phyloP scores from a whole-genome alignment of 2,888 invertebrate species.

The Gastrophysa polygoni region DNA sequence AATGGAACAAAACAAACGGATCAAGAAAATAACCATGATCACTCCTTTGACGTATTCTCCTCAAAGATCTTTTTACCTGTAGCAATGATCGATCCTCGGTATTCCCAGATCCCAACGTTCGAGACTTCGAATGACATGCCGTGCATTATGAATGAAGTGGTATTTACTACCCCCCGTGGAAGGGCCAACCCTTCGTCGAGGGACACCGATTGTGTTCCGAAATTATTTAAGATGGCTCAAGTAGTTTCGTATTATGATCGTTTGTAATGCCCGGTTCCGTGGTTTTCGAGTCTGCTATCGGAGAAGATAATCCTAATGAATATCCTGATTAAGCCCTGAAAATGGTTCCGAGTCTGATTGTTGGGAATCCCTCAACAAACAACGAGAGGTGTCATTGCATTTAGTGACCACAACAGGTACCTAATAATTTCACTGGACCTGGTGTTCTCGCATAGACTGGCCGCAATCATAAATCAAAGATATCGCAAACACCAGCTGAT shows the following conservation, averaged over 20 bases:
- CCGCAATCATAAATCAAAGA: too few species aligned
- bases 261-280: constrained; percentile 17
- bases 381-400: too few species aligned
- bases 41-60: too few species aligned
- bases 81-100: background rate
- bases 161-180: constrained; percentile 5
- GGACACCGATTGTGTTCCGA: constrained; percentile 9
- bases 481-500: too few species aligned
- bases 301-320: constrained; percentile 16
- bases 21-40: too few species aligned
- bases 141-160: constrained; percentile 24
- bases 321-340: background rate
- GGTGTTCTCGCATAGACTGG: too few species aligned
- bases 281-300: constrained; percentile 19
- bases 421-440: too few species aligned
- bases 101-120: constrained; percentile 11
- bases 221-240: constrained; percentile 12
- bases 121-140: constrained; percentile 4
- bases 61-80: constrained; percentile 1
- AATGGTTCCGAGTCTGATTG: constrained; percentile 4
- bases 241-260: constrained; percentile 10
- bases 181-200: background rate
- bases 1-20: too few species aligned
- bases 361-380: constrained; percentile 10
- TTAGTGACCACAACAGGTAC: too few species aligned